Base-by-base conservation (phyloP, 2,113 vertebrate species). In the Lepus timidus region DNA sequence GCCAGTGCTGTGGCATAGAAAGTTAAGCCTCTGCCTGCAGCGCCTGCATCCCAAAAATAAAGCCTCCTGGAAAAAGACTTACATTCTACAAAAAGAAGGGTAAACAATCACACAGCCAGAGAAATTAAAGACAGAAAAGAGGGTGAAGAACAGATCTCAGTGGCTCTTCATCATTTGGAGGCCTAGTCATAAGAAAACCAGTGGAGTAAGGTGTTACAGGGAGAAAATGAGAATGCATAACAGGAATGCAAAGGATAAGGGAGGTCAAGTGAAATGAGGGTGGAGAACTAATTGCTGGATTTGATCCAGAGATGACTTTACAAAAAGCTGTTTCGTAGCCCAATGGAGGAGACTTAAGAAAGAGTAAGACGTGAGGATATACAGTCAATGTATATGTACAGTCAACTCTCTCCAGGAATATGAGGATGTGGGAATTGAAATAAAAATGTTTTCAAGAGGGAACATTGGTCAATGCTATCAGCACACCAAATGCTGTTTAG, bases 121-220 rank as follows among this genome's bases (percentile, higher is more conserved):
- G 39, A 93, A 85, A n/a, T 44, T 85, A 70, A 64, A 86, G 78
- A 92, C 19, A 83, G 84, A 88, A 3, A 84, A 71, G 16, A 71
- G 16, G 31, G 12, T 62, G 36, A 76, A 61, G 7, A 31, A 65
- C 52, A 95, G 44, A 78, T 20, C 14, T 82, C 94, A 33, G 55
- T 29, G 62, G 70, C 17, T 71, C 61, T 79, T 25, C 39, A 39
- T 6, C 51, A 76, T 19, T 2, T 20, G 29, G 25, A 80, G 29
- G 25, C 2, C 58, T 70, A 71, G 25, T 0, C 70, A 20, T 7
- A 71, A 95, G 51, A 76, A 83, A 65, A 85, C 1, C 11, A 49
- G n/a, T 6, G 55, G 20, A 67, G 6, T 19, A 9, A 3, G 1
- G 9, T 58, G 14, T 17, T 65, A 51, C 31, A 25, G 9, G 6